A percentile compares a stretch with the other conserved stretches of the same genome.
Conservation (phyloP, 2,888 invertebrate species). For the Andrena praecox region DNA sequence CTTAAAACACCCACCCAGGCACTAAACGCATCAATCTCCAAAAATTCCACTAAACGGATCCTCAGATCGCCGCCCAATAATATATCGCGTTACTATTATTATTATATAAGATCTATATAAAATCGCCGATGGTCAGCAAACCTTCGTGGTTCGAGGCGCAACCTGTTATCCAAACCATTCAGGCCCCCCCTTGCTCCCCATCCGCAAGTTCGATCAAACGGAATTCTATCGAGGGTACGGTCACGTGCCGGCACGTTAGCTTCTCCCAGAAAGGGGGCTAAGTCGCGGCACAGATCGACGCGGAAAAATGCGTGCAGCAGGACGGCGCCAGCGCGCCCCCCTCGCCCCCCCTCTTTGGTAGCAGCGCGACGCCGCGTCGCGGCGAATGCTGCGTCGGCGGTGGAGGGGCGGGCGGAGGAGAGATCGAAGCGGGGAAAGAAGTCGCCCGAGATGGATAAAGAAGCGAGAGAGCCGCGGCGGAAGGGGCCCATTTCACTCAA, state of each 20-base stretch:
- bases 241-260: conserved; percentile 46
- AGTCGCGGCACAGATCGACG: conserved; percentile 55
- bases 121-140: not conserved
- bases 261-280: conserved; percentile 49
- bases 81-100: no score
- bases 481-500: conserved; percentile 16
- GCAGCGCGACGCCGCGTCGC: conserved; percentile 32
- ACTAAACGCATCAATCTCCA: no score
- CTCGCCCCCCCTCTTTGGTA: conserved; percentile 9
- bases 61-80: no score
- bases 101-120: not conserved
- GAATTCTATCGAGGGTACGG: conserved; percentile 24
- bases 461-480: conserved; percentile 24
- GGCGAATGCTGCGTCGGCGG: not conserved
- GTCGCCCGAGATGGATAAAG: conserved; percentile 3
- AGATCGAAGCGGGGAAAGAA: conserved; percentile 7
- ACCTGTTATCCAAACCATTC: conserved; percentile 26
- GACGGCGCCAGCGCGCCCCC: conserved; percentile 73
- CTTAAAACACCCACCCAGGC: no score
- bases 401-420: conserved; percentile 16
- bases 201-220: conserved; percentile 7
- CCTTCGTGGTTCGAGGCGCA: not conserved
- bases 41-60: no score
- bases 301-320: conserved; percentile 73
- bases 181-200: not conserved